A percentile compares a stretch with the other conserved stretches of the same genome.
phyloP scores from a whole-genome alignment of 2,888 invertebrate species.

The Synanthedon andrenaeformis region DNA sequence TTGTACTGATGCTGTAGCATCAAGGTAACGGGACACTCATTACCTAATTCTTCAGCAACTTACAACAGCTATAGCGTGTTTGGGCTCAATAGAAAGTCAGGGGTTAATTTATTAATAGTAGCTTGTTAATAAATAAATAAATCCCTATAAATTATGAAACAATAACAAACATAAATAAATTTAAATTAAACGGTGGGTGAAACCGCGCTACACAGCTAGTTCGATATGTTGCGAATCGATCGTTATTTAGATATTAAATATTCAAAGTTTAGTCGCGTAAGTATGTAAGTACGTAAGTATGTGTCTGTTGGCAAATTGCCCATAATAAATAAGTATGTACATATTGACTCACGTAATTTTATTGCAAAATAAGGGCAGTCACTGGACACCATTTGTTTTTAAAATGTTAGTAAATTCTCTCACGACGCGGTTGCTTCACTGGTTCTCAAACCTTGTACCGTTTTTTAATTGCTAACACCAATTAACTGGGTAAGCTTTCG shows the following conservation, averaged over 20 bases:
- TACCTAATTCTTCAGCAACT: no score
- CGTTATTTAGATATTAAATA: slow-evolving; percentile 14
- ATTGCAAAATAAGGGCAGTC: slow-evolving; percentile 25
- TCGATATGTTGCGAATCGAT: background rate
- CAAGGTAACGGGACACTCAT: no score
- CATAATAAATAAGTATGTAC: slow-evolving; percentile 5
- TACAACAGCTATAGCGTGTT: no score
- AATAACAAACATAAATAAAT: no score
- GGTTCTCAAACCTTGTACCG: slow-evolving; percentile 38
- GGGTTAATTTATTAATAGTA: no score
- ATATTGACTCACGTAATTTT: slow-evolving; percentile 15
- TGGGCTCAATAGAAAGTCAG: no score
- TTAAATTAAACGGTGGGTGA: no score
- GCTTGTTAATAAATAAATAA: no score
- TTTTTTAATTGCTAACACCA: slow-evolving; percentile 31
- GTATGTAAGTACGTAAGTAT: slow-evolving; percentile 3
- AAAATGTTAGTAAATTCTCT: slow-evolving; percentile 31
- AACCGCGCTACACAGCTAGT: background rate
- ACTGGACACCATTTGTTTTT: slow-evolving; percentile 8
- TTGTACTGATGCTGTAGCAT: no score
- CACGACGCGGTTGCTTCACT: slow-evolving; percentile 35
- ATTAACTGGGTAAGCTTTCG: slow-evolving; percentile 3
- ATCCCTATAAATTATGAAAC: no score
- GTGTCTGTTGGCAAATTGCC: slow-evolving; percentile 20
- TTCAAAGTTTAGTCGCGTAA: slow-evolving; percentile 11